Conservation (phyloP, 2,888 invertebrate genomes). For the Lottia scabra region DNA sequence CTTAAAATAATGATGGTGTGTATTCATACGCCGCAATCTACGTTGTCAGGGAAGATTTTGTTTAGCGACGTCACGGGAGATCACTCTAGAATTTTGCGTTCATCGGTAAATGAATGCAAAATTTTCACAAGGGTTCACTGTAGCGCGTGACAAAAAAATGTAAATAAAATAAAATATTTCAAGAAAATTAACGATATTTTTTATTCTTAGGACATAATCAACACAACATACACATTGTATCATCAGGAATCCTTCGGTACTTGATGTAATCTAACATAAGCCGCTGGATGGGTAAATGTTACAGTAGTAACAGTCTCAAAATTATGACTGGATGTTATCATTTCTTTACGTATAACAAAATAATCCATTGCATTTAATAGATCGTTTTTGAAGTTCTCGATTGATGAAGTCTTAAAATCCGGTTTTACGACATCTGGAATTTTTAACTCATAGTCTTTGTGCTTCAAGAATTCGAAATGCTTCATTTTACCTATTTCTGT, state of each 20-base stretch:
- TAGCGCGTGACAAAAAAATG: no score
- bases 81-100: no score
- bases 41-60: no score
- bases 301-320: constrained; percentile 14
- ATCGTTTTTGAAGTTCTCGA: constrained; percentile 10
- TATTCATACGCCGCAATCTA: no score
- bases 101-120: no score
- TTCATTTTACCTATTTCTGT: constrained; percentile 7
- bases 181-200: no score
- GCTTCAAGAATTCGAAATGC: not conserved
- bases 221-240: no score
- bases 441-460: not conserved
- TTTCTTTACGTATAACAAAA: constrained; percentile 26
- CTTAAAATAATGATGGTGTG: no score
- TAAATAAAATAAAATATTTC: no score
- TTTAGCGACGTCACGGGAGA: no score
- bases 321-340: constrained; percentile 15
- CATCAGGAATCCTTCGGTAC: not conserved
- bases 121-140: no score
- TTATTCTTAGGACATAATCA: no score
- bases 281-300: constrained; percentile 18
- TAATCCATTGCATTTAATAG: constrained; percentile 18
- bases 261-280: not conserved
- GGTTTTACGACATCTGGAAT: constrained; percentile 8
- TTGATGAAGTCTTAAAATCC: not conserved